Evolutionary conservation across 2,888 invertebrate genomes (phyloP).

Genomic region (Agriotes lineatus): DNA sequence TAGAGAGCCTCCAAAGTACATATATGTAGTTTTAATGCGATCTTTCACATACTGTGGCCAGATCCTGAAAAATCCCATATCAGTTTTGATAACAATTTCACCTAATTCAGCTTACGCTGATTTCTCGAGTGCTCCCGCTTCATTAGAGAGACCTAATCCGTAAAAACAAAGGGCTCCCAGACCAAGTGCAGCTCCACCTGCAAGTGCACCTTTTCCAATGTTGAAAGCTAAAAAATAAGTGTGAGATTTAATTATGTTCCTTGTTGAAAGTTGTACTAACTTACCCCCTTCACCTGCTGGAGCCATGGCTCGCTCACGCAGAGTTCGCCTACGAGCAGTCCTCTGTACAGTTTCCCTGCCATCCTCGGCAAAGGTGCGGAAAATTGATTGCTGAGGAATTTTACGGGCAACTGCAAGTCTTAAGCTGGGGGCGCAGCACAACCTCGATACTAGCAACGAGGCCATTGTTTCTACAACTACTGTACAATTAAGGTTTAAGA

Average conservation of each 20-base stretch:
- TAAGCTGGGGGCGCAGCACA: constrained; percentile 56
- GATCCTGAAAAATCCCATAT: constrained; percentile 76
- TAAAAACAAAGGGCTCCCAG: constrained; percentile 95
- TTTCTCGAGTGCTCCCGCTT: no score
- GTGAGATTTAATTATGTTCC: no score
- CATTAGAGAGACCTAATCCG: constrained; percentile 90
- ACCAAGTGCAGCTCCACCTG: constrained; percentile 91
- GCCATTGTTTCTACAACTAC: constrained; percentile 51
- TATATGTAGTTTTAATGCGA: constrained; percentile 89
- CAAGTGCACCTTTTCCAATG: constrained; percentile 87
- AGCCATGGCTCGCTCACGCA: no score
- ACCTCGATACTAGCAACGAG: constrained; percentile 56
- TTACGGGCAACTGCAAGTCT: constrained; percentile 45
- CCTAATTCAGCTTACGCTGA: no score
- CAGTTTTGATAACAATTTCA: no score
- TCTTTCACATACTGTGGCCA: constrained; percentile 96
- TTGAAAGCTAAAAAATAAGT: constrained; percentile 89
- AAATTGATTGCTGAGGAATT: no score
- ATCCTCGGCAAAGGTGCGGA: constrained; percentile 71
- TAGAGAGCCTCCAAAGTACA: constrained; percentile 92
- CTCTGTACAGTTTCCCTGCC: constrained; percentile 62
- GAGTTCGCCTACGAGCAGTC: constrained; percentile 67
- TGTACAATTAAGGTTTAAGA: background rate
- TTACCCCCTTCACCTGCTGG: no score
- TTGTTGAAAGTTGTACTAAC: no score